Percentiles rank a stretch among this genome's conserved stretches.
phyloP scores from a whole-genome alignment of 2,113 vertebrate species.

The Oplegnathus fasciatus region DNA sequence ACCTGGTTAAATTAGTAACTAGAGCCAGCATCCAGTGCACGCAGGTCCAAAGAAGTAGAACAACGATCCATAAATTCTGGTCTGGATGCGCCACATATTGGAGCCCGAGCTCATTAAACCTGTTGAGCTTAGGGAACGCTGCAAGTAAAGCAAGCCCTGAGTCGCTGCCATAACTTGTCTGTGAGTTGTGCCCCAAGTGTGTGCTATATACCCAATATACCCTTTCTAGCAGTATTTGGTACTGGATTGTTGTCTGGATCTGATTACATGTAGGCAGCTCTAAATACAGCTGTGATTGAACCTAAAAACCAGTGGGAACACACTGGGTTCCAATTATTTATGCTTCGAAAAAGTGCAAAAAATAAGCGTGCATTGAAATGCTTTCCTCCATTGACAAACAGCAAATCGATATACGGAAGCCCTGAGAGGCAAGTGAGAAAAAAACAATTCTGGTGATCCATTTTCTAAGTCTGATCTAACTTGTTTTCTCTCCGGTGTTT shows the following conservation, averaged over 20 bases:
- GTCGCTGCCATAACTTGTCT: neutral
- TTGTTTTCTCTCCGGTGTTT: no score
- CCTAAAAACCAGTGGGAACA: neutral
- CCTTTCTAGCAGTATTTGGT: no score
- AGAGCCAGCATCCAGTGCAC: neutral
- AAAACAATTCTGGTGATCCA: no score
- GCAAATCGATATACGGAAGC: neutral
- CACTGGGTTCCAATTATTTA: neutral
- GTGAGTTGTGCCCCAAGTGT: neutral
- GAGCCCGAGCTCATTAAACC: neutral
- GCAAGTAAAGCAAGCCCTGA: conserved; percentile 20
- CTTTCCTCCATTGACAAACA: neutral
- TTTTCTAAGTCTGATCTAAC: no score
- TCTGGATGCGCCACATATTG: conserved; percentile 39
- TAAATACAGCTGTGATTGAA: neutral
- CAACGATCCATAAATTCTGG: conserved; percentile 43
- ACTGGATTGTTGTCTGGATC: no score
- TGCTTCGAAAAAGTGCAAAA: neutral
- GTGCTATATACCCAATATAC: no score
- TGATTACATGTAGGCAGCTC: neutral
- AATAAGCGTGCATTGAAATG: neutral
- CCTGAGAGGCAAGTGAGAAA: no score
- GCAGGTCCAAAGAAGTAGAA: conserved; percentile 4
- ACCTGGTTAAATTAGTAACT: conserved; percentile 32
- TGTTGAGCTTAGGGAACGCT: conserved; percentile 20